Evolutionary conservation across 1,140 invertebrate genomes (phyloP), one percentile per base, ranked within the genome.

Genomic region (Caenorhabditis tropicalis): DNA sequence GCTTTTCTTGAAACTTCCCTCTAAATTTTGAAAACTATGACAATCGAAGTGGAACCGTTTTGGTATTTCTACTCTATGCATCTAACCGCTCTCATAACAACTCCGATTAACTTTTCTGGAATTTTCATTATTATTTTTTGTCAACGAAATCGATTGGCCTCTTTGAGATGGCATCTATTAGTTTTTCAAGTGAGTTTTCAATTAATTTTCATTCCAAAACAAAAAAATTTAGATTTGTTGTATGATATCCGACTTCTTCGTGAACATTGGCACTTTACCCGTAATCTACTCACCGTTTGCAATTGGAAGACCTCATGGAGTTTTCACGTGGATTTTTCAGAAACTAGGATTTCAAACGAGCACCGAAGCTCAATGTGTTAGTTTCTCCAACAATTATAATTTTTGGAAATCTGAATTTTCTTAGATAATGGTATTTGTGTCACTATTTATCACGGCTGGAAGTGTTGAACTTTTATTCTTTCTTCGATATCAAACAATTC

Each of bases 11-110:
- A n/a, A n/a, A n/a, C n/a, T 51, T n/a, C 49, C n/a, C 1, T 21
- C n/a, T 4, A 4, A 3, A n/a, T 51, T 7, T n/a, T n/a, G 5
- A 19, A 65, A 19, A 33, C 12, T 15, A 65, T 65, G 58, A 5
- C 9, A 16, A 74, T 74, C 21, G 65, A 46, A 9, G 36, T 74
- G 16, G 65, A 2, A 12, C 65, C 65, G 6, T 10, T 4, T 12
- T 74, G 65, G 65, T 74, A 74, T 43, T 21, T 74, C n/a, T 74
- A 74, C 15, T 24, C 36, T 74, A 74, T 74, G 65, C 33, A 74
- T 24, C 21, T 43, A 5, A 43, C 65, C 3, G 65, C 65, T 24
- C 24, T 43, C 2, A 21, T 43, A 6, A 74, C 65, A 12, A 74
- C 65, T n/a, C 65, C 65, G 24, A 15, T 74, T n/a, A 74, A 74